These are phyloP conservation scores for Alexandromys fortis DNA, from an alignment of 2,113 vertebrate genomes.

Conservation along the genomic window DNA sequence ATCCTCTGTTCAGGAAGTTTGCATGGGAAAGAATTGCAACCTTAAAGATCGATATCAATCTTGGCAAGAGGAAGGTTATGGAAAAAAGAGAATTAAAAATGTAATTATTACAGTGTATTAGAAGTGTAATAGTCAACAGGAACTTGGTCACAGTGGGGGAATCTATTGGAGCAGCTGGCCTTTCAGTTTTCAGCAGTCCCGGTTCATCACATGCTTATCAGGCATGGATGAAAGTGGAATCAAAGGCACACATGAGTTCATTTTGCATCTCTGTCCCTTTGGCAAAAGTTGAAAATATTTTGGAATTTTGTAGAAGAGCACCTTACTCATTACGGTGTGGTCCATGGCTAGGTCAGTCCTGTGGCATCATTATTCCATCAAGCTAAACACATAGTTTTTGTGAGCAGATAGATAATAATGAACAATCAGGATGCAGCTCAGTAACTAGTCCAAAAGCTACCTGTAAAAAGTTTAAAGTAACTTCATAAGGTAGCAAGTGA, in stretches of 20 bases:
- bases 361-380: neutral
- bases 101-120: neutral
- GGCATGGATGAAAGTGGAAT: neutral
- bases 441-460: neutral
- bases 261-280: neutral
- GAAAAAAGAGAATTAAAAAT: neutral
- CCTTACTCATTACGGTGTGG: neutral
- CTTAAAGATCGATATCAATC: neutral
- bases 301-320: neutral
- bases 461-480: neutral
- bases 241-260: neutral
- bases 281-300: neutral
- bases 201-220: neutral
- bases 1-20: rapidly evolving
- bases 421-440: too few species aligned
- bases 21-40: neutral
- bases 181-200: neutral
- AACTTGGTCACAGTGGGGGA: neutral
- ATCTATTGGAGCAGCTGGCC: neutral
- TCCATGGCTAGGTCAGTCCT: neutral
- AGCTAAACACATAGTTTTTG: neutral
- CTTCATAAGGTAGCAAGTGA: neutral
- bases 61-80: neutral
- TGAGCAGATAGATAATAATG: neutral
- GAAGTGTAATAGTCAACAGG: neutral